These are phyloP conservation scores for Rhagophthalmus giganteus DNA, from an alignment of 2,888 invertebrate genomes.

Conservation along the genomic window DNA sequence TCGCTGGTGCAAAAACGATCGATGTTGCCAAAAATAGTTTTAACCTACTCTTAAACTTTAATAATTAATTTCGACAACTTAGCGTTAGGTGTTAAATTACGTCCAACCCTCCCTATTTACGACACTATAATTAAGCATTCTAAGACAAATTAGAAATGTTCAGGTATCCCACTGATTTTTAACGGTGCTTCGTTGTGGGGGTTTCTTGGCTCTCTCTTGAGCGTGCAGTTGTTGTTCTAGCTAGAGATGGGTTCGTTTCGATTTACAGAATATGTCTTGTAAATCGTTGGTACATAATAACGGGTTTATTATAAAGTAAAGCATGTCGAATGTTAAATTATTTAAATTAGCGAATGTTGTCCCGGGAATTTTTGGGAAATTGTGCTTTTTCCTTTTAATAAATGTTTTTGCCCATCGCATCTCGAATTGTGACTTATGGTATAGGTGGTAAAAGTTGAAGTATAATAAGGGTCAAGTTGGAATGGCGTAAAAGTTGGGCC, in stretches of 20 bases:
- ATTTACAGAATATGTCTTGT: too few species aligned
- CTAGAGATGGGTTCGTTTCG: slow-evolving; percentile 14
- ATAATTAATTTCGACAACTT: neutral
- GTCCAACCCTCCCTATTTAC: slow-evolving; percentile 19
- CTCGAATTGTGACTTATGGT: neutral
- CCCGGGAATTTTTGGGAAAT: too few species aligned
- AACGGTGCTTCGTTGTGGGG: slow-evolving; percentile 17
- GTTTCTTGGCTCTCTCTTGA: slow-evolving; percentile 7
- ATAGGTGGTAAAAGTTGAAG: neutral
- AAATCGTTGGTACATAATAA: too few species aligned
- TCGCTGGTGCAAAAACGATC: too few species aligned
- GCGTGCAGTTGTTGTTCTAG: neutral
- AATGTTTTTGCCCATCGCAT: too few species aligned
- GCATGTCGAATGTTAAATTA: too few species aligned
- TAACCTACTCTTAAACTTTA: too few species aligned
- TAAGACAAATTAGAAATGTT: slow-evolving; percentile 22
- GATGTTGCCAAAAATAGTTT: too few species aligned
- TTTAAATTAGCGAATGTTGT: too few species aligned
- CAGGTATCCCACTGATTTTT: slow-evolving; percentile 22
- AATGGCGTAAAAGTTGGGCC: slow-evolving; percentile 5
- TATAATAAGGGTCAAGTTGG: too few species aligned
- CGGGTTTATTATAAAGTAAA: too few species aligned
- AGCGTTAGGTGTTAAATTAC: slow-evolving; percentile 8
- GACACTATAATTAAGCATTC: slow-evolving; percentile 21
- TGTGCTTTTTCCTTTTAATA: too few species aligned